phyloP scores from a whole-genome alignment of 1,140 invertebrate genomes.

The Parasteatoda tepidariorum region DNA sequence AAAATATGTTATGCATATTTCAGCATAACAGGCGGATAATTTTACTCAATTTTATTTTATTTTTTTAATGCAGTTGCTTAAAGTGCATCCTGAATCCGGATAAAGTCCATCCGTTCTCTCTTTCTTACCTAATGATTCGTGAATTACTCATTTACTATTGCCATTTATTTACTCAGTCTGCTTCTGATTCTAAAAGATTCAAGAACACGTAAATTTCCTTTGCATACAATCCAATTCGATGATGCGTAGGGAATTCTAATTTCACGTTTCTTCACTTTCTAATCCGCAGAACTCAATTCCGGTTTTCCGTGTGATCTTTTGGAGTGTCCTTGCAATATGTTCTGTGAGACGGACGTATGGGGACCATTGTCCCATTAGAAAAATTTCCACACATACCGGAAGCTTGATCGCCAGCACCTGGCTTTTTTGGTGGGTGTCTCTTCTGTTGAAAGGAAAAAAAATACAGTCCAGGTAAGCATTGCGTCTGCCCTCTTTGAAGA shows the following conservation, averaged over 20 bases:
- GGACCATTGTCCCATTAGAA: conserved; percentile 6
- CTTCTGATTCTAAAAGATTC: too few species aligned
- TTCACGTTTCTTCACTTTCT: conserved; percentile 28
- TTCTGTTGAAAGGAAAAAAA: conserved; percentile 6
- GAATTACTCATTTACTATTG: too few species aligned
- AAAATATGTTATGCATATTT: too few species aligned
- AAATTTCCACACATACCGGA: not conserved
- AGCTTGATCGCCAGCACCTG: not conserved
- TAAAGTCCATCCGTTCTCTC: too few species aligned
- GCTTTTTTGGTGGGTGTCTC: conserved; percentile 27
- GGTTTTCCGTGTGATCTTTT: conserved; percentile 40
- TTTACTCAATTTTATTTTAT: too few species aligned
- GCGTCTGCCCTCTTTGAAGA: not conserved
- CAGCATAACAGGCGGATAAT: too few species aligned
- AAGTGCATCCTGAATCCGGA: too few species aligned
- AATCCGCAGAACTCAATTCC: conserved; percentile 45
- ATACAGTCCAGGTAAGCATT: not conserved
- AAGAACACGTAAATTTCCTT: too few species aligned
- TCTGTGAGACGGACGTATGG: not conserved
- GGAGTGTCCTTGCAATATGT: not conserved
- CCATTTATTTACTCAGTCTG: too few species aligned
- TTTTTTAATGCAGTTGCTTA: too few species aligned
- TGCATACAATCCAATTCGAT: not conserved
- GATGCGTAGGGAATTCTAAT: not conserved
- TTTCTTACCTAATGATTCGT: too few species aligned